Percentiles rank a stretch among this genome's conserved stretches.
These are phyloP conservation scores for pig (Sus scrofa) DNA, from an alignment of 2,113 vertebrate species.

Conservation along the genomic window T2T-Sscrofa CM000812.6:241398501-241399000, in stretches of 20 bases:
- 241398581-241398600: neutral
- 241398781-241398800: neutral
- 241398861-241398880: neutral
- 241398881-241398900: neutral
- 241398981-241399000: neutral
- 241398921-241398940: neutral
- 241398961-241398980: neutral
- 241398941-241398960: neutral
- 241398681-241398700: neutral
- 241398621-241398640: neutral
- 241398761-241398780: neutral
- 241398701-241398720: neutral
- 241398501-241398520: neutral
- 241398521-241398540: conserved; percentile 25
- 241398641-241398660: neutral
- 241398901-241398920: neutral
- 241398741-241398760: neutral
- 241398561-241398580: neutral
- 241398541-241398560: neutral
- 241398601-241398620: neutral
- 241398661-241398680: neutral
- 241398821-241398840: neutral
- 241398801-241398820: neutral
- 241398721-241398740: neutral
- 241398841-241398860: neutral